Base-by-base conservation (phyloP, 2,888 invertebrate species). In the Hyalella azteca region DNA sequence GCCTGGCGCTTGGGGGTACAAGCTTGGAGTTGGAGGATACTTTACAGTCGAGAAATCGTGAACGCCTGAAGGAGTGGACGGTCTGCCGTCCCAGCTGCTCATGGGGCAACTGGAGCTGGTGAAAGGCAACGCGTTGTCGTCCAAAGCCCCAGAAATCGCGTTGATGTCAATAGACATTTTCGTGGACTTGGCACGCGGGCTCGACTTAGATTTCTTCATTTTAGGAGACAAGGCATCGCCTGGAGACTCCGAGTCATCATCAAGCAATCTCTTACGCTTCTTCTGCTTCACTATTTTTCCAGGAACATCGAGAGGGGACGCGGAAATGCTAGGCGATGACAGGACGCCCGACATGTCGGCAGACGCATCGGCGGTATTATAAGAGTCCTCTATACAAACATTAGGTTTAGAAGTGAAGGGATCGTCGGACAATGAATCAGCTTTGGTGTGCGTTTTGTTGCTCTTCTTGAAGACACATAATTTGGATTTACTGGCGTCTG, bases 391-490 rank as follows among this genome's bases (percentile, higher is more conserved):
- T 19, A 66, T 39, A 36, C 36, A 36, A 4, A 66, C 29, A 4
- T 11, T 36, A 15, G 66, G 66, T 13, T 54, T 54, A 54, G 22
- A 22, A 19, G 29, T 54, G 54, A 1, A 9, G 26, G 29, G 7
- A 26, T 54, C 54, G 29, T 54, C 54, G 29, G 29, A 29, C 1
- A 26, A 2, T 19, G 50, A 22, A 13, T 66, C 75, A n/a, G n/a
- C 19, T 32, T 75, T 75, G 11, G 40, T 40, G 9, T 29, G 26
- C 26, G 75, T 41, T 32, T 75, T 75, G 40, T 40, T 41, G 75
- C 75, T 41, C 45, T 75, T 75, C 75, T 75, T 75, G 26, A 75
- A 75, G 29, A 75, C 36, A 45, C 75, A 75, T 13, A 75, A 19
- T 29, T 75, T 75, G 26, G 41, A 41, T 22, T 75, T 75, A 29